These are phyloP conservation scores for Eupithecia subumbrata DNA, from an alignment of 2,888 invertebrate genomes.

Conservation along the genomic window DNA sequence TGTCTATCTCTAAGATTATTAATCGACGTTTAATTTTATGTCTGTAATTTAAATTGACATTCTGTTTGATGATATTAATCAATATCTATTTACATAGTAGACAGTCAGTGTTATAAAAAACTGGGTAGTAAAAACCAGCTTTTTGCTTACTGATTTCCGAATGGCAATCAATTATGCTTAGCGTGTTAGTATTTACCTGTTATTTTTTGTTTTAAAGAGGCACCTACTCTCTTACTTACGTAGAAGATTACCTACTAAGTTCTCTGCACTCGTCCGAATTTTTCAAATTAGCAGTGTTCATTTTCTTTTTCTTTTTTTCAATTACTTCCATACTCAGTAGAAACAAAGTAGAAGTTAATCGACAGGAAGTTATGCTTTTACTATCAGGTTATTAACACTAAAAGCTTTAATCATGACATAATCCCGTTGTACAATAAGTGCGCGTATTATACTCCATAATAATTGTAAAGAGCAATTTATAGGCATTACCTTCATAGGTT, in stretches of 20 bases:
- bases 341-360: neutral
- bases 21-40: constrained; percentile 13
- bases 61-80: constrained; percentile 39
- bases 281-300: neutral
- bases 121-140: constrained; percentile 32
- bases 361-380: neutral
- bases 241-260: neutral
- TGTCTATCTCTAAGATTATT: neutral
- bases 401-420: neutral
- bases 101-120: constrained; percentile 11
- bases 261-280: neutral
- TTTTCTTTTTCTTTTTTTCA: neutral
- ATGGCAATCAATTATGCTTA: constrained; percentile 19
- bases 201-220: neutral
- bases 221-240: neutral
- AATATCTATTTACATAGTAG: constrained; percentile 32
- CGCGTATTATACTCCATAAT: neutral
- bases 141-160: constrained; percentile 26
- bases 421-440: neutral
- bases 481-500: constrained; percentile 5
- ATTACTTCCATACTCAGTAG: neutral
- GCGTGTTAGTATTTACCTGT: constrained; percentile 2
- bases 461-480: constrained; percentile 13
- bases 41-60: constrained; percentile 34
- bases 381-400: neutral